A percentile compares a stretch with the other conserved stretches of the same genome.
These are phyloP conservation scores for Tineola bisselliella DNA, from an alignment of 2,888 invertebrate genomes.

Conservation along the genomic window DNA sequence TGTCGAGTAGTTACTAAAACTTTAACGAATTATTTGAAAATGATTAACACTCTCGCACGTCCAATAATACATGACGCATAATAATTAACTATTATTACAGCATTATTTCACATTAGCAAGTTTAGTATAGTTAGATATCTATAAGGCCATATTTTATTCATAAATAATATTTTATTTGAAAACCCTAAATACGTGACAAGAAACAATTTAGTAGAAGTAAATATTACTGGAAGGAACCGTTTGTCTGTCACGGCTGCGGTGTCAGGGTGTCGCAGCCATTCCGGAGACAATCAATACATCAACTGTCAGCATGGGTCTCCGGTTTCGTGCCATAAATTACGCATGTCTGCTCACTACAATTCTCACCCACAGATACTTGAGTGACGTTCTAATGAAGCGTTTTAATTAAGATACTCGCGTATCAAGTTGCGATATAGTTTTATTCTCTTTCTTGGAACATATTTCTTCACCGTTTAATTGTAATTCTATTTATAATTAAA, in stretches of 20 bases:
- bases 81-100: no score
- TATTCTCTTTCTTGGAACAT: neutral
- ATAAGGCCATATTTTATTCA: no score
- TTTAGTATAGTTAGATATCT: no score
- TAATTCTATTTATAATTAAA: neutral
- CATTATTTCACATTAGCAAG: no score
- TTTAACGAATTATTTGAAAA: no score
- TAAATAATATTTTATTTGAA: neutral
- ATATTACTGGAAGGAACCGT: slow-evolving; percentile 3
- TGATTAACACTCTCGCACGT: no score
- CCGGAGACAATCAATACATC: slow-evolving; percentile 13
- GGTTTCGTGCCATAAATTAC: slow-evolving; percentile 13
- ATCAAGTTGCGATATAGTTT: neutral
- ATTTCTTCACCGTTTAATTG: neutral
- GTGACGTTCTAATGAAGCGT: slow-evolving; percentile 9
- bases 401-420: slow-evolving; percentile 10
- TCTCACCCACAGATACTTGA: slow-evolving; percentile 12
- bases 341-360: slow-evolving; percentile 12
- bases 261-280: slow-evolving; percentile 8
- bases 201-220: slow-evolving; percentile 7
- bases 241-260: slow-evolving; percentile 8
- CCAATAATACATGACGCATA: no score
- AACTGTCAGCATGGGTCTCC: slow-evolving; percentile 9
- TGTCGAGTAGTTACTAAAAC: no score
- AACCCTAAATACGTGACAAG: neutral